These are phyloP conservation scores for Therioaphis trifolii DNA, from an alignment of 2,888 invertebrate genomes.

Conservation along the genomic window DNA sequence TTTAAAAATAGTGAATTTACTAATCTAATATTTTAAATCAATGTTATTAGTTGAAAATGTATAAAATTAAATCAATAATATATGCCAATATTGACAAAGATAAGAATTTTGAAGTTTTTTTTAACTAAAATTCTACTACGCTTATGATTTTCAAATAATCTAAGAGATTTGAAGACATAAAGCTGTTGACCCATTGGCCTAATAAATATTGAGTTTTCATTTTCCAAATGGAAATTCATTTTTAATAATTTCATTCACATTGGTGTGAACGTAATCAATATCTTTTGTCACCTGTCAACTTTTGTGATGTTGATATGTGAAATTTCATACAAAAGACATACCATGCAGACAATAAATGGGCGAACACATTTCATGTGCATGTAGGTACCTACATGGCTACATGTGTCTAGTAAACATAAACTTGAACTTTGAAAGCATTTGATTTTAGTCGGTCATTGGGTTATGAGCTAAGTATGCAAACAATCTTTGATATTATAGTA, in stretches of 20 bases:
- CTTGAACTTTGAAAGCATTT: slow-evolving; percentile 23
- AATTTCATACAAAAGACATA: slow-evolving; percentile 37
- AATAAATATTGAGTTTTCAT: slow-evolving; percentile 8
- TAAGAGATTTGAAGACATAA: background rate
- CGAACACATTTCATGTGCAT: background rate
- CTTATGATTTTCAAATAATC: no score
- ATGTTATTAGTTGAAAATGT: no score
- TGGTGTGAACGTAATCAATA: slow-evolving; percentile 31
- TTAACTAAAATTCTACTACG: no score
- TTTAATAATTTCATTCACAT: slow-evolving; percentile 35
- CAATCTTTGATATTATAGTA: background rate
- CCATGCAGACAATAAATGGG: background rate
- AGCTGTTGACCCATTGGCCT: slow-evolving; percentile 20
- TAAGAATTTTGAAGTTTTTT: no score
- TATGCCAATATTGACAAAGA: no score
- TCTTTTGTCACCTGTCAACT: slow-evolving; percentile 47
- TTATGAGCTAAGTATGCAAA: slow-evolving; percentile 12
- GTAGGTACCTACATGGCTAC: background rate
- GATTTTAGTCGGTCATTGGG: slow-evolving; percentile 28
- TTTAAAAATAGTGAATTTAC: background rate
- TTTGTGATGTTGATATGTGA: slow-evolving; percentile 17
- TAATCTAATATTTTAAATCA: no score
- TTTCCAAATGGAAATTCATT: slow-evolving; percentile 24
- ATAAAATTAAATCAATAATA: no score
- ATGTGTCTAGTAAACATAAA: slow-evolving; percentile 16